Evolutionary conservation across 2,113 vertebrate genomes (phyloP), one percentile per base, ranked within the genome.

Genomic region (Semicossyphus pulcher): DNA sequence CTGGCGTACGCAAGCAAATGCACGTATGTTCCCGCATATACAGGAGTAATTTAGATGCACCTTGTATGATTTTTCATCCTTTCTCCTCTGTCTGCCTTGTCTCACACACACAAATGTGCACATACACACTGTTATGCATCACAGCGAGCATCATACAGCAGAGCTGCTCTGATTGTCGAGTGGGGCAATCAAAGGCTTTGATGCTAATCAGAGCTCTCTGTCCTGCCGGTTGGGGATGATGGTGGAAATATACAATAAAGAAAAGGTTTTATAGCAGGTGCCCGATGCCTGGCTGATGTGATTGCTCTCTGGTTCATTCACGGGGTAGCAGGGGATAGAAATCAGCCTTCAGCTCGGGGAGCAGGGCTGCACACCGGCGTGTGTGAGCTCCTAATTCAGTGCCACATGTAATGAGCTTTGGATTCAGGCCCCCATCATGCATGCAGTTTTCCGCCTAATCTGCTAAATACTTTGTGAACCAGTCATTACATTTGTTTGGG

Each of bases 111-210:
- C 41, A 69, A 18, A 58, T 3, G 10, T 5, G 20, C 21, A 29
- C 51, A 34, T 47, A 36, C 51, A 49, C 45, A 41, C 15, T 3
- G 32, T 73, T 34, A 26, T 42, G 67, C 73, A 63, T 83, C 79
- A 45, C 56, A 67, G 65, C 77, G 72, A 49, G 73, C 84, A 60
- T 75, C 78, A 45, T 51, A 64, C 68, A 69, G 56, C 64, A 86
- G 84, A 65, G 76, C 53, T 56, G 56, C 63, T 11, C 83, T 91
- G 91, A 92, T 92, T 92, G 90, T 92, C 62, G 84, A 92, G 92
- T 92, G 87, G 80, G 81, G 85, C 91, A 91, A 91, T 92, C 89
- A 92, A 84, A 91, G 74, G 73, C 91, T 88, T 90, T 89, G 88
- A 90, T 89, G 87, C 86, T 92, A 89, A 92, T 92, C 91, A 90